Base-by-base conservation (phyloP, 2,888 invertebrate genomes). In the Maniola hyperantus region DNA sequence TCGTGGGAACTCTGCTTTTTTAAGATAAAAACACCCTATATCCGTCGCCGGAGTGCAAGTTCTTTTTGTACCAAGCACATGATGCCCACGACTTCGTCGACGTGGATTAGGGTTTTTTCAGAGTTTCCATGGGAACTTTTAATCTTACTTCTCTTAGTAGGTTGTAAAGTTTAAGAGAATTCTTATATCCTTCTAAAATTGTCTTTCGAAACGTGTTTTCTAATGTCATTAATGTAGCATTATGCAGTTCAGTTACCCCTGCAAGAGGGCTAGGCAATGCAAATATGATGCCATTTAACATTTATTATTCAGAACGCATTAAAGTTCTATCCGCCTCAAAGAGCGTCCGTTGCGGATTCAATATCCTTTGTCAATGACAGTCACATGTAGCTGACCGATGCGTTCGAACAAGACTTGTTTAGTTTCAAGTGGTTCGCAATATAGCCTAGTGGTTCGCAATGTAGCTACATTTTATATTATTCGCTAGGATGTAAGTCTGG, bases 281-380 rank as follows among this genome's bases (percentile, higher is more conserved):
- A 59, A 59, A 62, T 53, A 51, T 42, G 36, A 62, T 53, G 42
- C 51, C 13, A 57, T 42, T 57, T 65, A 58, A 50, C 46, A 66
- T 63, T 63, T 70, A 68, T 70, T 64, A 70, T 70, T 64, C 70
- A 61, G 53, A 36, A 66, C 64, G 68, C 66, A 63, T 68, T 68
- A 64, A 64, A 44, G 64, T 48, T 39, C 58, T 65, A 67, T 70
- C 60, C 70, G 66, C 55, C 69, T 69, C 67, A 65, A 66, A 55
- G 64, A 65, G 66, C 62, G 36, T 55, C 53, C 44, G 65, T 64
- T 55, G 70, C 55, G 36, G 60, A 64, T 72, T 68, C 65, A 70
- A 64, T 70, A 64, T 65, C 70, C 61, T 70, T 64, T 65, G 68
- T 68, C 72, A 68, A 69, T 72, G 69, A 67, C 67, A 66, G 60